phyloP scores from a whole-genome alignment of 53 echinoderm and acorn worm genomes.

The Paracentrotus lividus region DNA sequence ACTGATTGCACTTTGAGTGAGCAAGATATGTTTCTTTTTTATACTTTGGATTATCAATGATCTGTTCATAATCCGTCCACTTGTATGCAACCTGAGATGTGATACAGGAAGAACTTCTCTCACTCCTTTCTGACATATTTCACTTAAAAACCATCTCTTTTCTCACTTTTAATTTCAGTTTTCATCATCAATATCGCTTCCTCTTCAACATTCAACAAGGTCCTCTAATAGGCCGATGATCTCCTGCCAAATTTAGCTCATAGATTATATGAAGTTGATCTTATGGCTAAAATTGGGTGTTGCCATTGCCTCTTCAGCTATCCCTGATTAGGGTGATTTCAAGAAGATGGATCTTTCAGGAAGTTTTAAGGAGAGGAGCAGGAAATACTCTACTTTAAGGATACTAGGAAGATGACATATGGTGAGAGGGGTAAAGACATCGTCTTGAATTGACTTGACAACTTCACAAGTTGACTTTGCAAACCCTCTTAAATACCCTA shows the following conservation, averaged over 20 bases:
- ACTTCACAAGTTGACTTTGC: not conserved
- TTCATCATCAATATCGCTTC: not conserved
- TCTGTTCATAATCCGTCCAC: too few relatives aligned
- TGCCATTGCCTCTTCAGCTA: slow-evolving; percentile 29
- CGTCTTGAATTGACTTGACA: too few relatives aligned
- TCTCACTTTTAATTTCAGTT: not conserved
- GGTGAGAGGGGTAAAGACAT: not conserved
- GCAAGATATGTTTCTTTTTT: too few relatives aligned
- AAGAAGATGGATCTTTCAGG: slow-evolving; percentile 6
- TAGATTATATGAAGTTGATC: slow-evolving; percentile 3
- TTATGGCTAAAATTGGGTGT: slow-evolving; percentile 6
- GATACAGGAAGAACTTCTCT: too few relatives aligned
- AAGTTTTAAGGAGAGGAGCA: slow-evolving; percentile 13
- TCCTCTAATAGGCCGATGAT: not conserved
- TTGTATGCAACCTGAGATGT: too few relatives aligned
- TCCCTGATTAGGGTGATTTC: not conserved
- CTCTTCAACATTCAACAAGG: not conserved
- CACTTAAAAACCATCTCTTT: too few relatives aligned
- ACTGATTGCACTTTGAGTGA: too few relatives aligned
- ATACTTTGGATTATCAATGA: too few relatives aligned
- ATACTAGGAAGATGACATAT: not conserved
- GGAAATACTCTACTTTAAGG: slow-evolving; percentile 2
- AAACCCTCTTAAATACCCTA: not conserved
- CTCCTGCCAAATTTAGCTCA: slow-evolving; percentile 26
- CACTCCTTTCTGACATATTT: too few relatives aligned